Conservation (phyloP, 1,140 invertebrate species). For the Drosophila cardini region DNA sequence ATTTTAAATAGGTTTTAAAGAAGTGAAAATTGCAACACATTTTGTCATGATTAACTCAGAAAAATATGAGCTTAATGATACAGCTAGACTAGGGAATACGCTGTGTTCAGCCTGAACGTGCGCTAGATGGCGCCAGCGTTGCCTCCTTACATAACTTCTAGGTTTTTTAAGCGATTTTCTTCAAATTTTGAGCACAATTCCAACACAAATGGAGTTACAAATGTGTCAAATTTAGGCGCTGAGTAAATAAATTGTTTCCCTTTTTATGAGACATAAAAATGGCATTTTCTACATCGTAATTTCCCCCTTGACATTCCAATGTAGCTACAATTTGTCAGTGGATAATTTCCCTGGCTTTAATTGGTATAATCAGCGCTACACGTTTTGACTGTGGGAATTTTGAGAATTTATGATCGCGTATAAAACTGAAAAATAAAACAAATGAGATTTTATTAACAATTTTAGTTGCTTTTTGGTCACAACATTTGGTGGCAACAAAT, state of each 20-base stretch:
- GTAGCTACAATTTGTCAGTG: slow-evolving; percentile 12
- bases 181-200: no score
- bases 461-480: slow-evolving; percentile 11
- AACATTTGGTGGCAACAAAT: slow-evolving; percentile 12
- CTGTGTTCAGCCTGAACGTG: no score
- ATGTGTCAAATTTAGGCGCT: no score
- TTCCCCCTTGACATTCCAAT: slow-evolving; percentile 53
- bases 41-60: slow-evolving; percentile 5
- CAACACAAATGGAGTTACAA: no score
- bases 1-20: neutral
- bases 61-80: neutral
- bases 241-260: neutral
- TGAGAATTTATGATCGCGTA: slow-evolving; percentile 29
- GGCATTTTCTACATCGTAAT: neutral
- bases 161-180: no score
- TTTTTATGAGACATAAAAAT: neutral
- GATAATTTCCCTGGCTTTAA: slow-evolving; percentile 28
- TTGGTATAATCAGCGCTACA: neutral
- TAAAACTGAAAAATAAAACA: slow-evolving; percentile 36
- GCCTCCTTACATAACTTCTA: no score
- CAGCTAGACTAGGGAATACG: no score
- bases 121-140: neutral
- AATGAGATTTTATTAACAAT: slow-evolving; percentile 2
- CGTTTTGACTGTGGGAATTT: slow-evolving; percentile 20
- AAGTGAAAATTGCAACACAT: slow-evolving; percentile 22